Evolutionary conservation across 2,888 invertebrate species (phyloP).

Genomic region (Protonemura montana): DNA sequence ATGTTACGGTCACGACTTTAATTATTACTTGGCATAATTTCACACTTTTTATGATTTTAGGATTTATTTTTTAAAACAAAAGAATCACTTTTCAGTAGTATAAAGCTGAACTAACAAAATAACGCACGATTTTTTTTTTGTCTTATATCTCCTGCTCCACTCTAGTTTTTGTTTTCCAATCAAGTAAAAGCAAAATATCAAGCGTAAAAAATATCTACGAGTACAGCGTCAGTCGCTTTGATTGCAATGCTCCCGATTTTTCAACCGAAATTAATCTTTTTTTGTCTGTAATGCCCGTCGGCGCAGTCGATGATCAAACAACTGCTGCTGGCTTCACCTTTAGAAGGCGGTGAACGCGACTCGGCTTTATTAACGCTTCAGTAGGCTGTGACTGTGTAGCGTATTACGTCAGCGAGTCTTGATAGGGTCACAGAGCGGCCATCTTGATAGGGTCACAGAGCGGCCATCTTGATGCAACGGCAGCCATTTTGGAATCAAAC

Average conservation of each 20-base stretch:
- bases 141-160: not conserved
- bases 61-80: too few species aligned
- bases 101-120: too few species aligned
- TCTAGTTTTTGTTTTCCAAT: not conserved
- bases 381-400: not conserved
- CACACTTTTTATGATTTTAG: too few species aligned
- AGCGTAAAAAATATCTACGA: not conserved
- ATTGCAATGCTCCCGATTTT: not conserved
- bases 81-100: too few species aligned
- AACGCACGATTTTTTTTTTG: not conserved
- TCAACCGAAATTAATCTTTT: not conserved
- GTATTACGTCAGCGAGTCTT: too few species aligned
- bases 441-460: too few species aligned
- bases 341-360: not conserved
- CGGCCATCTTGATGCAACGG: too few species aligned
- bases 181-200: not conserved
- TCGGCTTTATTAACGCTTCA: not conserved
- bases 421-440: not conserved
- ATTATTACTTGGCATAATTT: too few species aligned
- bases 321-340: not conserved
- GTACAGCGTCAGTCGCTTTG: not conserved
- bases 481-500: too few species aligned
- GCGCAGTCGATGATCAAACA: not conserved
- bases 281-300: not conserved
- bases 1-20: too few species aligned